Percentiles rank a stretch among this genome's conserved stretches.
Conservation (phyloP, 2,888 invertebrate genomes). For the Thereva unica region DNA sequence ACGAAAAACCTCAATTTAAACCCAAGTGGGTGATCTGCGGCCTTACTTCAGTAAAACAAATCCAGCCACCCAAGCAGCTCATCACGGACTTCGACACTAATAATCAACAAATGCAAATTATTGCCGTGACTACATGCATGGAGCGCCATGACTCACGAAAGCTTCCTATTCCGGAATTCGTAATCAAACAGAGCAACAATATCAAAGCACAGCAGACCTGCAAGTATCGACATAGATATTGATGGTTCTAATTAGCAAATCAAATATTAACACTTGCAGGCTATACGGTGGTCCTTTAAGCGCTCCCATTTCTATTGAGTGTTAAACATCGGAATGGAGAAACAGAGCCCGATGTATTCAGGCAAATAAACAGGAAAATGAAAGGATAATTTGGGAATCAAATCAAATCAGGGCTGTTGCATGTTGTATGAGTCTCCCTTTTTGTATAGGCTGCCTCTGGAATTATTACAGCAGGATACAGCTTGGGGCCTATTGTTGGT, state of each 20-base stretch:
- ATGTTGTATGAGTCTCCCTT: slow-evolving; percentile 23
- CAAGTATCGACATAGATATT: slow-evolving; percentile 17
- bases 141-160: slow-evolving; percentile 7
- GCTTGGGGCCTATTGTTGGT: background rate
- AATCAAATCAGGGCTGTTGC: slow-evolving; percentile 34
- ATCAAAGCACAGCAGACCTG: slow-evolving; percentile 9
- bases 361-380: slow-evolving; percentile 32
- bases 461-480: slow-evolving; percentile 25
- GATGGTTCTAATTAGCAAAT: slow-evolving; percentile 32
- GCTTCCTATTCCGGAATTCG: slow-evolving; percentile 1
- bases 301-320: slow-evolving; percentile 13
- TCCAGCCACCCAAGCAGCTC: too few species aligned
- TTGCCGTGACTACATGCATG: background rate
- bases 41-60: too few species aligned
- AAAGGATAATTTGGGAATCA: slow-evolving; percentile 35
- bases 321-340: slow-evolving; percentile 1
- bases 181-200: slow-evolving; percentile 21
- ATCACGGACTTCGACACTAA: too few species aligned
- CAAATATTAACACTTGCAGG: slow-evolving; percentile 27
- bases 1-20: too few species aligned
- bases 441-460: slow-evolving; percentile 23
- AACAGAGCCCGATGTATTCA: slow-evolving; percentile 19
- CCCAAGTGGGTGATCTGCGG: too few species aligned
- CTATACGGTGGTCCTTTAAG: slow-evolving; percentile 7
- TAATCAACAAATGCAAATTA: too few species aligned